Evolutionary conservation across 2,888 invertebrate genomes (phyloP), one percentile per base, ranked within the genome.

Genomic region (Bhutanitis thaidina): DNA sequence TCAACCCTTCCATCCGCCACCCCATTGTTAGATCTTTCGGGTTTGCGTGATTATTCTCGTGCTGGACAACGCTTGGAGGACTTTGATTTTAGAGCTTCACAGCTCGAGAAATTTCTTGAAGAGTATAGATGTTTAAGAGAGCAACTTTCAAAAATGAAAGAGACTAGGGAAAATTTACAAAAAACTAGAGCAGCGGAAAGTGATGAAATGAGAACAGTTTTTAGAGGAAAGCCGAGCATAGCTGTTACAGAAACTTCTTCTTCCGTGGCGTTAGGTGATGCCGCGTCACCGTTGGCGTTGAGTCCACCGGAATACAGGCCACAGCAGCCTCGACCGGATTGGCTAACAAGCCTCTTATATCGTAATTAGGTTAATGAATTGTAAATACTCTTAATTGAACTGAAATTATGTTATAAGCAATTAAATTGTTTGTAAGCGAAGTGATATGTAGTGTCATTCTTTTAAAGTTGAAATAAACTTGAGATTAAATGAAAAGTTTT

Each of bases 101-200:
- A 95, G 70, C 80, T 95, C 56, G 95, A 95, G 67, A 91, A 93
- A 49, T 95, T 95, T 74, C 90, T 95, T 38, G 94, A 95, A 66
- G 95, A 95, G 70, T 95, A 95, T 69, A 91, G 94, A 60, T 93
- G 91, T 62, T 88, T 95, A 51, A 93, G 95, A 70, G 93, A 94
- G 69, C 94, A 95, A 74, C 82, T 95, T 57, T 94, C 94, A 52
- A 93, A 93, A 72, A 95, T 95, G 94, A 95, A 94, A 67, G 93
- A 94, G 67, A 94, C 94, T 15, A 92, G 94, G 68, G 94, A 94
- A 61, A 93, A 92, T 58, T 89, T 94, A 64, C 87, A 88, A 65
- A 74, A 82, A 54, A 82, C 76, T 44, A 71, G 82, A 55, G 85
- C 83, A 25, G 82, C 70, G 49, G 91, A 91, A 34, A 91, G 90